phyloP scores from a whole-genome alignment of 1,140 invertebrate genomes.

The Philaenus spumarius region DNA sequence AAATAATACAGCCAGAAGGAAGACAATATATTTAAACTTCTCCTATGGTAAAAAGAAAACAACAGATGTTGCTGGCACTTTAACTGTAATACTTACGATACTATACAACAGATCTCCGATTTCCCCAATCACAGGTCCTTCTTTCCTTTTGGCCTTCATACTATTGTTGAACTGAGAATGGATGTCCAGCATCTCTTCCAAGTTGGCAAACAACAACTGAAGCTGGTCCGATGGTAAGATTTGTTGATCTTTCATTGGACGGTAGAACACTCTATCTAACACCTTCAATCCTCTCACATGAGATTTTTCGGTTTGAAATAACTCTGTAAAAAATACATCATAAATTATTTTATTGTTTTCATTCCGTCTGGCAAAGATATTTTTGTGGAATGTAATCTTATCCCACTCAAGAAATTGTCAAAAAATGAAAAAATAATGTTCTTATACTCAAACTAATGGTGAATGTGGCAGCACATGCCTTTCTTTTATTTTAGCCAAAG shows the following conservation, averaged over 20 bases:
- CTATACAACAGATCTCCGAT: constrained; percentile 65
- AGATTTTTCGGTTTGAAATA: constrained; percentile 93
- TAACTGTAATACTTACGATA: constrained; percentile 17
- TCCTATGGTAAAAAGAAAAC: too few relatives aligned
- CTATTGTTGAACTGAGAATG: constrained; percentile 67
- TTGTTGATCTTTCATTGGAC: constrained; percentile 62
- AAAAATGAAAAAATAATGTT: too few relatives aligned
- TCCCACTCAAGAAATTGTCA: too few relatives aligned
- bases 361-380: too few relatives aligned
- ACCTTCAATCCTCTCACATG: constrained; percentile 93
- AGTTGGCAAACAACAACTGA: constrained; percentile 83
- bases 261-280: constrained; percentile 83
- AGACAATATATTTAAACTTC: too few relatives aligned
- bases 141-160: constrained; percentile 63
- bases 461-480: too few relatives aligned
- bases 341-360: too few relatives aligned
- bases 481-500: too few relatives aligned
- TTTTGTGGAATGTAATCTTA: too few relatives aligned
- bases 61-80: too few relatives aligned
- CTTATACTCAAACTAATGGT: too few relatives aligned
- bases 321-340: constrained; percentile 70
- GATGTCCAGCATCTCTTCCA: constrained; percentile 72
- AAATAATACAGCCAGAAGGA: too few relatives aligned
- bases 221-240: constrained; percentile 71
- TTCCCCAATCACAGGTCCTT: constrained; percentile 65